Evolutionary conservation across 2,113 vertebrate species (phyloP), one percentile per base, ranked within the genome.

Genomic region (Pterocles burchelli): DNA sequence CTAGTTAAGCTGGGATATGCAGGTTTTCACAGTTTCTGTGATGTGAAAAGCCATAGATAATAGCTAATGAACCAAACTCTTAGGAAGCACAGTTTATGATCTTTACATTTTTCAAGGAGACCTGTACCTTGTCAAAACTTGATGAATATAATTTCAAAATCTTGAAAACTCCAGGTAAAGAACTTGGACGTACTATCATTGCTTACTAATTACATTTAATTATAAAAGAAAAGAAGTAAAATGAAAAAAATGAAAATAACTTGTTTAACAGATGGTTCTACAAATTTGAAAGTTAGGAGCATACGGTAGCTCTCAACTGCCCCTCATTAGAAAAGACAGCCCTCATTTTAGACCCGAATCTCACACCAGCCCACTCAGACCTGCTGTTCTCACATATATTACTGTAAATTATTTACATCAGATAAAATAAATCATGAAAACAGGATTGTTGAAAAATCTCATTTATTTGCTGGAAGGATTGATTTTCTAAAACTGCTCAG

Each of bases 361-460:
- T 95, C 91, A 87, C 77, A 97, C 81, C 91, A 88, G 55, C 97
- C 97, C 87, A 98, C 97, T 96, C 95, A 98, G 90, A 96, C 97
- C 97, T 52, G 91, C 97, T 98, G 97, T 97, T 98, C 95, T 96
- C 93, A 97, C 94, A 96, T 95, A 91, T 96, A 97, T 95, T 97
- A 96, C 80, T 86, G 81, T 97, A 97, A 98, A 97, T 97, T 98
- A 97, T 98, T 98, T 98, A 97, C 95, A 97, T 94, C 71, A 95
- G 71, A 92, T 93, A 96, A 96, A 71, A 85, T 86, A 96, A 95
- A 90, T 93, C 95, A 95, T 97, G 90, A 97, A 98, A 98, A 97
- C 95, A 97, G 78, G 55, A 76, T 38, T 85, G 46, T 17, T 78
- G 57, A 90, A 94, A 94, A 96, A 93, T 83, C 52, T 85, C 19